Percentiles rank a stretch among this genome's conserved stretches.
Conservation (phyloP, 2,797 vertebrate species). For the Cuniculus paca region DNA sequence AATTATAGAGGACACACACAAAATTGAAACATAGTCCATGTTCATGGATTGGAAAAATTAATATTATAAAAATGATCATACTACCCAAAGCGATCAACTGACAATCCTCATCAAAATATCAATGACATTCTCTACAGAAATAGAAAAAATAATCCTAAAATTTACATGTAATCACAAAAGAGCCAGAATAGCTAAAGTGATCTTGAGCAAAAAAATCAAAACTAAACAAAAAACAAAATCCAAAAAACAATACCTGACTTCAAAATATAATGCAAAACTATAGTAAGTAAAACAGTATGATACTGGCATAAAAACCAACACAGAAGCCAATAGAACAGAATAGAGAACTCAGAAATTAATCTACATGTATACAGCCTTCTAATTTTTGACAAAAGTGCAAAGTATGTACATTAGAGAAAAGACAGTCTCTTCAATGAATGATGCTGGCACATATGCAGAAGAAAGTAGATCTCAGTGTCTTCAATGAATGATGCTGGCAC, state of each 20-base stretch:
- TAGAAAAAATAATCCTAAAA: neutral
- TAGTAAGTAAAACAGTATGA: neutral
- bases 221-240: neutral
- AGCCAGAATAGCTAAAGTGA: neutral
- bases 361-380: neutral
- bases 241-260: neutral
- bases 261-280: neutral
- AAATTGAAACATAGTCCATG: neutral
- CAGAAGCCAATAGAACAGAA: neutral
- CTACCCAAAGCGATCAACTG: neutral
- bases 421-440: neutral
- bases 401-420: neutral
- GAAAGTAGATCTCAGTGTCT: neutral
- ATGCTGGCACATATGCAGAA: neutral
- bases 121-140: neutral
- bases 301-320: neutral
- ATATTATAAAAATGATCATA: neutral
- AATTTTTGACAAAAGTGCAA: neutral
- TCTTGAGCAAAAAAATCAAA: neutral
- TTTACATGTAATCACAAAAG: neutral
- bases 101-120: neutral
- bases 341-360: neutral
- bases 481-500: neutral
- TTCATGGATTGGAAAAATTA: neutral
- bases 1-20: neutral